A percentile compares a stretch with the other conserved stretches of the same genome.
These are phyloP conservation scores for Glomeris maerens DNA, from an alignment of 1,140 invertebrate species.

Conservation along the genomic window DNA sequence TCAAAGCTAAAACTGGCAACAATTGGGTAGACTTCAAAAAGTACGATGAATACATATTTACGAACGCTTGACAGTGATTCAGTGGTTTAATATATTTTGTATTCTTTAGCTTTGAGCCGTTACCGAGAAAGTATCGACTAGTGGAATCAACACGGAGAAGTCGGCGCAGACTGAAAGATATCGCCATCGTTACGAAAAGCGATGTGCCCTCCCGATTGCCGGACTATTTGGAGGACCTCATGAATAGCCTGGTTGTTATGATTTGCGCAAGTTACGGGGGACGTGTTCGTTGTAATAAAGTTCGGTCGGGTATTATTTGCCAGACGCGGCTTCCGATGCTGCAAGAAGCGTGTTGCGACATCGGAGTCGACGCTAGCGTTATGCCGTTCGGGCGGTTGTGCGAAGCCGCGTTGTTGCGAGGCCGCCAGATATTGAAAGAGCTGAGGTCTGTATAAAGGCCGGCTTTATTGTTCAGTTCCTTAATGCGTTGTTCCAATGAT, in stretches of 20 bases:
- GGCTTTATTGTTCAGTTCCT: neutral
- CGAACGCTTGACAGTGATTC: neutral
- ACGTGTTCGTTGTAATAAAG: neutral
- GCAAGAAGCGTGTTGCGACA: constrained; percentile 15
- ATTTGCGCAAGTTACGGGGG: neutral
- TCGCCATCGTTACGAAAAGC: constrained; percentile 6
- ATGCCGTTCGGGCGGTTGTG: constrained; percentile 15
- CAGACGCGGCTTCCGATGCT: constrained; percentile 27
- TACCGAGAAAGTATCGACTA: constrained; percentile 35
- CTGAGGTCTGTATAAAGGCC: constrained; percentile 7
- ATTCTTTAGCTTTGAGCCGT: constrained; percentile 21
- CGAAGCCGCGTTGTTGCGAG: constrained; percentile 5
- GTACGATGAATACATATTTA: constrained; percentile 16
- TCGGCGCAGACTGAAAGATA: constrained; percentile 12
- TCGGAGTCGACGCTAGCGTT: constrained; percentile 12
- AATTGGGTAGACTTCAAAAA: constrained; percentile 32
- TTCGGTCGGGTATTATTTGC: neutral
- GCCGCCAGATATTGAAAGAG: constrained; percentile 2
- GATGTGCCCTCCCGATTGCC: constrained; percentile 27
- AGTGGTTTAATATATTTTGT: constrained; percentile 7
- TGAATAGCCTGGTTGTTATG: constrained; percentile 33
- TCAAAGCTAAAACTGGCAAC: constrained; percentile 38
- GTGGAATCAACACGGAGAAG: constrained; percentile 25
- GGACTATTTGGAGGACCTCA: constrained; percentile 26
- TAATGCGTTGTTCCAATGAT: constrained; percentile 12